phyloP scores from a whole-genome alignment of 2,113 vertebrate genomes.

The Monopterus albus region DNA sequence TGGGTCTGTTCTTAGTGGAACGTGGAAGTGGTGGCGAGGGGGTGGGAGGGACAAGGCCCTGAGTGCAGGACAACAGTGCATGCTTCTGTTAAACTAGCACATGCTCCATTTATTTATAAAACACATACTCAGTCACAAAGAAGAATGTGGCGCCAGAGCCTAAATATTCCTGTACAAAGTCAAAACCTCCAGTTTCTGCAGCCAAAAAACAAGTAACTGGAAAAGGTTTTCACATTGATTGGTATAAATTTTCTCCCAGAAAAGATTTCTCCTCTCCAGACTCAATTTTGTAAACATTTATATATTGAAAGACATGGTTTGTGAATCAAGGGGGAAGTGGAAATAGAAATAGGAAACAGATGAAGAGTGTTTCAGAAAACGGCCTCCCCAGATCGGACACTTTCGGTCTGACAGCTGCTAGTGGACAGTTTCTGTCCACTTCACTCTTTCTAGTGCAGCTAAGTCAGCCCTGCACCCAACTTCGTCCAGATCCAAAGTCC shows the following conservation, averaged over 20 bases:
- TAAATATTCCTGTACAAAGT: conserved; percentile 61
- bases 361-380: conserved; percentile 14
- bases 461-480: not conserved
- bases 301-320: conserved; percentile 48
- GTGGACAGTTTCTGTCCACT: conserved; percentile 11
- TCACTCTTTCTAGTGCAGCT: conserved; percentile 3
- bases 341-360: conserved; percentile 47
- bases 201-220: conserved; percentile 55
- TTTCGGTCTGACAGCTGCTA: conserved; percentile 4
- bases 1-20: conserved; percentile 41
- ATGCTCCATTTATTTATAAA: conserved; percentile 64
- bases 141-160: conserved; percentile 31
- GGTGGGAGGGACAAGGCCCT: conserved; percentile 64
- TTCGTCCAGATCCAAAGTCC: conserved; percentile 1
- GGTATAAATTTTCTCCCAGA: conserved; percentile 63
- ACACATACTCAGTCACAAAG: conserved; percentile 29
- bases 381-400: conserved; percentile 12
- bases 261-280: conserved; percentile 12
- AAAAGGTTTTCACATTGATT: conserved; percentile 61
- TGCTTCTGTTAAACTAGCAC: conserved; percentile 72
- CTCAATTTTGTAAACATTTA: conserved; percentile 75
- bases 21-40: conserved; percentile 33
- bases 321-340: conserved; percentile 51
- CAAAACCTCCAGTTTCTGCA: conserved; percentile 42
- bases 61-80: conserved; percentile 74